phyloP scores from a whole-genome alignment of 2,888 invertebrate genomes.

The Ichneumoninae sp. region DNA sequence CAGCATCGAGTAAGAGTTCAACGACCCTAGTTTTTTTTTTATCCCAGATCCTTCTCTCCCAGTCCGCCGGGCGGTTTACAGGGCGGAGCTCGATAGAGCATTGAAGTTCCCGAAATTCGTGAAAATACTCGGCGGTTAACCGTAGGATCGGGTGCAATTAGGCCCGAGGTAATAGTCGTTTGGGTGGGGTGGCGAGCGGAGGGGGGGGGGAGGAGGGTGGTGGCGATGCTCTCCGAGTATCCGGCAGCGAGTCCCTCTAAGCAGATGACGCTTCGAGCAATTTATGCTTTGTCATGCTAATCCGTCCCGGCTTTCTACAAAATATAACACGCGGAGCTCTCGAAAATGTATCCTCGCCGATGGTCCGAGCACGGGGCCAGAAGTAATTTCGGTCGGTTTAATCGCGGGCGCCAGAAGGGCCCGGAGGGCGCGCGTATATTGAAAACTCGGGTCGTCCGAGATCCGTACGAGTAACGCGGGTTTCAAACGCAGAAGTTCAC shows the following conservation, averaged over 20 bases:
- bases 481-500: not conserved
- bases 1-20: not conserved
- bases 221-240: slow-evolving; percentile 29
- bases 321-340: slow-evolving; percentile 30
- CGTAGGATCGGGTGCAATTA: slow-evolving; percentile 52
- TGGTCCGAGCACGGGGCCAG: not conserved
- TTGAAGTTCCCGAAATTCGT: not conserved
- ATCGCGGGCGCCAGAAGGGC: slow-evolving; percentile 21
- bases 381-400: slow-evolving; percentile 4
- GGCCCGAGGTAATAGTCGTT: slow-evolving; percentile 22
- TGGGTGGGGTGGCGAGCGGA: not conserved
- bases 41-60: not conserved
- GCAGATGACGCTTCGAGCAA: slow-evolving; percentile 70
- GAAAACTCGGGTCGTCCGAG: not conserved
- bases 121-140: slow-evolving; percentile 8
- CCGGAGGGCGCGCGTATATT: not conserved
- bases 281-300: slow-evolving; percentile 78
- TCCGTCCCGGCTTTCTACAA: slow-evolving; percentile 60
- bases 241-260: slow-evolving; percentile 12
- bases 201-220: not conserved
- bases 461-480: not conserved
- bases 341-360: not conserved
- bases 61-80: not conserved
- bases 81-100: too few species aligned
- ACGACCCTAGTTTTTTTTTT: not conserved